Evolutionary conservation across 1,140 invertebrate genomes (phyloP).

Genomic region (Centruroides sculpturatus): DNA sequence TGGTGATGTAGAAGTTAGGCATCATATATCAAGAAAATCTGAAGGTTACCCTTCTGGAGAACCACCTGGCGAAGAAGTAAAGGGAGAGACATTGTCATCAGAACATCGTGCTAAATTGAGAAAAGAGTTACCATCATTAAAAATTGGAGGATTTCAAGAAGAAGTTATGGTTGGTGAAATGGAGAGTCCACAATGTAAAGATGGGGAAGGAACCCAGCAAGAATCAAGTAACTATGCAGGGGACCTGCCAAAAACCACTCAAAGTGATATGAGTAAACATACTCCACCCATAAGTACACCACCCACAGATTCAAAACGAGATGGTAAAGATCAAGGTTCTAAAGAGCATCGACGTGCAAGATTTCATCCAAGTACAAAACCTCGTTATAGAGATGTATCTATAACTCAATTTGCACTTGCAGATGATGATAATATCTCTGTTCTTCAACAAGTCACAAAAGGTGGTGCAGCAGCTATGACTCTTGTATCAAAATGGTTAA

Average conservation of each 20-base stretch:
- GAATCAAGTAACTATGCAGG: not conserved
- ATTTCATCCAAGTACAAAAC: not conserved
- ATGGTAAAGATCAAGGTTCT: not conserved
- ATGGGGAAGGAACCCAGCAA: not conserved
- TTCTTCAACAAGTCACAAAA: constrained; percentile 55
- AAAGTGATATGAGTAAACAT: not conserved
- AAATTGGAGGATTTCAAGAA: too few species aligned
- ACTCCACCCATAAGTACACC: not conserved
- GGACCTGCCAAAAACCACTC: not conserved
- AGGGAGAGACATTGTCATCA: too few species aligned
- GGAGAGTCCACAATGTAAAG: not conserved
- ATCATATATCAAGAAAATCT: too few species aligned
- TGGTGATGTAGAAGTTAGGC: too few species aligned
- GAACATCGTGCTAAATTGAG: too few species aligned
- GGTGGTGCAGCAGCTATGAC: constrained; percentile 39
- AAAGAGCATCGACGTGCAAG: not conserved
- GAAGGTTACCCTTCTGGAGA: too few species aligned
- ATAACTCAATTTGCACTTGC: constrained; percentile 78
- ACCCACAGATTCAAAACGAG: not conserved
- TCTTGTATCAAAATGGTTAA: constrained; percentile 79
- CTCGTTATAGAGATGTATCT: constrained; percentile 34
- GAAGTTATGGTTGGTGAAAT: not conserved
- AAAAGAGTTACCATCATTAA: too few species aligned
- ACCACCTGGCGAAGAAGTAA: too few species aligned
- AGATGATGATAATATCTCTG: constrained; percentile 59